These are phyloP conservation scores for Athene noctua DNA, from an alignment of 2,113 vertebrate species.

Conservation along the genomic window DNA sequence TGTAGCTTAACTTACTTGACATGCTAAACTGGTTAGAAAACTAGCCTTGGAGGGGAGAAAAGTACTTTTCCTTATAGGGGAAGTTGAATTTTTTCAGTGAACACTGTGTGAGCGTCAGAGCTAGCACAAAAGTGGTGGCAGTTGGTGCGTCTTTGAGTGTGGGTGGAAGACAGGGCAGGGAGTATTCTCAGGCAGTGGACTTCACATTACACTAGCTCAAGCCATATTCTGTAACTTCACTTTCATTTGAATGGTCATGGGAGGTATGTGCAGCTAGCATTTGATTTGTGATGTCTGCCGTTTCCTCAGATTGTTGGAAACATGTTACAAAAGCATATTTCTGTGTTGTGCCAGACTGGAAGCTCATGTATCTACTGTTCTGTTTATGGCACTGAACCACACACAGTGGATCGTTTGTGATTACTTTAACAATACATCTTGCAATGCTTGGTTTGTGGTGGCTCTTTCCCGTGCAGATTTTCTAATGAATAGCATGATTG, in stretches of 20 bases:
- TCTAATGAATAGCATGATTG: not conserved
- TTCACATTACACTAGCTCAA: accelerated
- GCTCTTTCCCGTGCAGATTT: not conserved
- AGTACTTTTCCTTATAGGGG: not conserved
- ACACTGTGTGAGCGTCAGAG: not conserved
- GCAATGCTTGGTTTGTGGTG: not conserved
- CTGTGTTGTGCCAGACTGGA: not conserved
- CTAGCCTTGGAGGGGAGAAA: accelerated
- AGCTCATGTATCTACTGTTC: not conserved
- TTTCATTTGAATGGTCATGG: not conserved
- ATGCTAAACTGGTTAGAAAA: not conserved
- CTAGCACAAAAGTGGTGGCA: not conserved
- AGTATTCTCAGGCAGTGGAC: not conserved
- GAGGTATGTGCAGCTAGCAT: not conserved
- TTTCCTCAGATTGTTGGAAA: not conserved
- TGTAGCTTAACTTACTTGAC: not conserved
- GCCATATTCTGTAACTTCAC: not conserved
- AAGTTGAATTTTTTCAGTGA: not conserved
- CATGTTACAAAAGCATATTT: not conserved
- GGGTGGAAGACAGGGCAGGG: not conserved
- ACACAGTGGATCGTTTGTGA: not conserved
- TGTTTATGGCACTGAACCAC: not conserved
- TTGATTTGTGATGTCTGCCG: not conserved
- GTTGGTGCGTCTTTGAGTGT: not conserved
- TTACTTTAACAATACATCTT: not conserved